Evolutionary conservation across 2,113 vertebrate species (phyloP).

Genomic region (Tautogolabrus adspersus): DNA sequence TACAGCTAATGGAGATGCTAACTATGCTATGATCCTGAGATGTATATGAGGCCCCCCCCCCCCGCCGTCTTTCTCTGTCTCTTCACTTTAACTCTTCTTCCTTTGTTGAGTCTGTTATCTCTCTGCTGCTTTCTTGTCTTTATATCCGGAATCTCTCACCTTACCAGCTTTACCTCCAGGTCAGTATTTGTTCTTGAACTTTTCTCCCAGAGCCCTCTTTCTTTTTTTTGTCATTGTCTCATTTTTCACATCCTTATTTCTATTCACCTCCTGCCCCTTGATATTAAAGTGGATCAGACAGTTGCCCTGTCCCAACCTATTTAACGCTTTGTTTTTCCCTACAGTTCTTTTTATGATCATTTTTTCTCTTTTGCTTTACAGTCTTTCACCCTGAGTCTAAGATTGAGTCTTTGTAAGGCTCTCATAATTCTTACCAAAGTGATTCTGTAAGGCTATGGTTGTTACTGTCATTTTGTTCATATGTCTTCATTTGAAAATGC

Average conservation of each 20-base stretch:
- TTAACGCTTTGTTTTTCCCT: conserved; percentile 1
- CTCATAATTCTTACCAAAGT: not conserved
- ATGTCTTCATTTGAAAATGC: not conserved
- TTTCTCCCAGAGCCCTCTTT: not conserved
- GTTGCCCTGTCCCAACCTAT: conserved; percentile 2
- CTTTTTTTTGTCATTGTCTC: not conserved
- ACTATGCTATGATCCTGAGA: not conserved
- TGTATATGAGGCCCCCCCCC: not conserved
- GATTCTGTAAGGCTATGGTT: not conserved
- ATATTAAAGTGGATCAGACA: not conserved
- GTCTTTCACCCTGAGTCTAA: conserved; percentile 5
- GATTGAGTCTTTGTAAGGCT: conserved; percentile 12
- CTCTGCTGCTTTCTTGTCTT: conserved; percentile 88
- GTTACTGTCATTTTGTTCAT: conserved; percentile 9
- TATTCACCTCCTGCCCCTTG: not conserved
- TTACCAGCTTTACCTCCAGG: conserved; percentile 95
- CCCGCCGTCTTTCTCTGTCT: not conserved
- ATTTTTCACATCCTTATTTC: not conserved
- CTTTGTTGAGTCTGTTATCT: conserved; percentile 66
- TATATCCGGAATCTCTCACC: conserved; percentile 87
- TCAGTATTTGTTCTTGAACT: conserved; percentile 86
- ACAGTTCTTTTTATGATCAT: not conserved
- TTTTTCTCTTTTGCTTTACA: not conserved
- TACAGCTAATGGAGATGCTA: too few species aligned
- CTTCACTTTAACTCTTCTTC: conserved; percentile 36